Percentiles rank a stretch among this genome's conserved stretches.
phyloP scores from a whole-genome alignment of 92 coral and sea anemone species.

The Heteractis magnifica region DNA sequence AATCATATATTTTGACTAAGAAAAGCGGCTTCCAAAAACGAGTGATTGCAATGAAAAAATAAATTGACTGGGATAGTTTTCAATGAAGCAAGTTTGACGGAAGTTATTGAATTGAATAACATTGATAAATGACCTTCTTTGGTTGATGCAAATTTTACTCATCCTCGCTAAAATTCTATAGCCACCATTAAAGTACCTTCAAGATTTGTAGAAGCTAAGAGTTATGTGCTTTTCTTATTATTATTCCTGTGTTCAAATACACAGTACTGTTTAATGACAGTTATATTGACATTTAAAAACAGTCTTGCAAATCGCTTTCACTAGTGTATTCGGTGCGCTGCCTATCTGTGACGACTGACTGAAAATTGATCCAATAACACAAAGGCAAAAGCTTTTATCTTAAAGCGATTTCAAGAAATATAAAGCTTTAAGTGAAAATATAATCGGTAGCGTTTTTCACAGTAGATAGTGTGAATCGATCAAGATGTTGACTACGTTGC shows the following conservation, averaged over 20 bases:
- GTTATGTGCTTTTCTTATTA: background rate
- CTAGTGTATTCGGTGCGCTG: background rate
- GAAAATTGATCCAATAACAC: background rate
- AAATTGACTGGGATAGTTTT: too few relatives aligned
- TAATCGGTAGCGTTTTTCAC: slow-evolving; percentile 1
- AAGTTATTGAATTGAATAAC: background rate
- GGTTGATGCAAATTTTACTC: background rate
- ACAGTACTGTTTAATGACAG: background rate
- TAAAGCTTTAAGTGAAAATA: background rate
- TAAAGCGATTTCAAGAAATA: slow-evolving; percentile 1
- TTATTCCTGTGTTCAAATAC: too few relatives aligned
- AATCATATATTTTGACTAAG: background rate
- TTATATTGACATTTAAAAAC: background rate
- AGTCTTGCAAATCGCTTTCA: background rate
- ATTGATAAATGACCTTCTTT: too few relatives aligned
- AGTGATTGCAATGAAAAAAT: too few relatives aligned
- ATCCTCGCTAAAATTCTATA: background rate
- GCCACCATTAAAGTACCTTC: background rate
- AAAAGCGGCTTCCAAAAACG: background rate
- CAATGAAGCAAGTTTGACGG: background rate
- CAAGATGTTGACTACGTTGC: slow-evolving; percentile 18
- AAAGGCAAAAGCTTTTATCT: background rate
- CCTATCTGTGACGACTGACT: background rate
- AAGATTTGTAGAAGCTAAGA: background rate
- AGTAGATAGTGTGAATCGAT: slow-evolving; percentile 5